Evolutionary conservation across 2,888 invertebrate genomes (phyloP), one percentile per base, ranked within the genome.

Genomic region (Drosophila tanythrix): DNA sequence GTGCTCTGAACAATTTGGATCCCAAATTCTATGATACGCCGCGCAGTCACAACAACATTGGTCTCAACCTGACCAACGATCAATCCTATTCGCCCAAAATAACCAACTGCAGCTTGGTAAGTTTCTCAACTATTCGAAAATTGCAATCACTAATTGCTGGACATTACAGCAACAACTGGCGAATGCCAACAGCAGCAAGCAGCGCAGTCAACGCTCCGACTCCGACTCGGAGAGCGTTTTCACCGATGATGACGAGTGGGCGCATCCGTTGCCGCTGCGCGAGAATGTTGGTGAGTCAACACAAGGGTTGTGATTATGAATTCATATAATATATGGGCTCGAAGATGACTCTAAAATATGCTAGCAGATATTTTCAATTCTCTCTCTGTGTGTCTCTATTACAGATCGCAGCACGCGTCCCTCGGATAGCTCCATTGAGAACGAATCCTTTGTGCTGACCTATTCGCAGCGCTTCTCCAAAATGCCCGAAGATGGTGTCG

Each of bases 181-280:
- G 57, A 72, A 74, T 74, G 70, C 79, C 13, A 81, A 74, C 29
- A 82, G 76, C 31, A 59, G 68, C 51, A 86, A 85, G 46, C 85
- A 87, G 48, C 82, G 88, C 50, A 88, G 89, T 76, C 91, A 92
- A 50, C 92, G 92, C 55, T 93, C 93, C 53, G 96, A 95, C 71
- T 95, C 95, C 0, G 95, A 95, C 90, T 95, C 95, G 0, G 95
- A 95, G 90, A 95, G 95, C 85, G 95, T 96, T 6, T 95, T 96
- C 77, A 95, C 95, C 10, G 96, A 96, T 83, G 96, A 96, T 76
- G 95, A 96, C 84, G 95, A 96, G 87, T 95, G 95, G 94, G 92
- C 94, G 4, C 93, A 94, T 79, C 94, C 95, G 29, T 92, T 94
- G 66, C 94, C 94, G 3, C 76, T 93, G 48, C 92, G 93, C 53